These are phyloP conservation scores for Tenualosa thibaudeaui DNA, from an alignment of 2,797 vertebrate genomes.

Conservation along the genomic window DNA sequence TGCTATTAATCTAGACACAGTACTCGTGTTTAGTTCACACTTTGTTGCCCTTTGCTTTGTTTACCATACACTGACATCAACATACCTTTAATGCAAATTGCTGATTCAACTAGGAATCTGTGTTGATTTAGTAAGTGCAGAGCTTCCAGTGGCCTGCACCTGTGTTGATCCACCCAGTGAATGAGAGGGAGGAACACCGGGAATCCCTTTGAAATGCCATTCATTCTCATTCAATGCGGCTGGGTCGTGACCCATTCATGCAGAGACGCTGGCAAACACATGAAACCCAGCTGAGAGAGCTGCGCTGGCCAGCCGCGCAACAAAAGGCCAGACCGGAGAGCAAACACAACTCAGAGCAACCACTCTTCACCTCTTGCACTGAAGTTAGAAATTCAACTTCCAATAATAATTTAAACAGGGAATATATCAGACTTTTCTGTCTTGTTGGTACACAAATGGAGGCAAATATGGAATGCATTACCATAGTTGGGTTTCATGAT, in stretches of 20 bases:
- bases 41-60: neutral
- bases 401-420: neutral
- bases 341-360: neutral
- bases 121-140: neutral
- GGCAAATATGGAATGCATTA: neutral
- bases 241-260: neutral
- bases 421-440: neutral
- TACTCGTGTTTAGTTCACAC: neutral
- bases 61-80: neutral
- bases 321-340: neutral
- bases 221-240: neutral
- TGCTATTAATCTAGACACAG: neutral
- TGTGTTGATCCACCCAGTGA: neutral
- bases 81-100: neutral
- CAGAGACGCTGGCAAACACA: neutral
- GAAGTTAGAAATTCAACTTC: neutral
- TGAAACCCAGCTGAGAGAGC: neutral
- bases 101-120: neutral
- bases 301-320: neutral
- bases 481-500: neutral
- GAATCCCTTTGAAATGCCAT: constrained; percentile 16
- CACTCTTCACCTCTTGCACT: neutral
- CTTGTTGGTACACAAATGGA: no score
- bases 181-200: neutral
- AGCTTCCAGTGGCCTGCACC: neutral